Base-by-base conservation (phyloP, 2,113 vertebrate genomes). In the Polyodon spathula region DNA sequence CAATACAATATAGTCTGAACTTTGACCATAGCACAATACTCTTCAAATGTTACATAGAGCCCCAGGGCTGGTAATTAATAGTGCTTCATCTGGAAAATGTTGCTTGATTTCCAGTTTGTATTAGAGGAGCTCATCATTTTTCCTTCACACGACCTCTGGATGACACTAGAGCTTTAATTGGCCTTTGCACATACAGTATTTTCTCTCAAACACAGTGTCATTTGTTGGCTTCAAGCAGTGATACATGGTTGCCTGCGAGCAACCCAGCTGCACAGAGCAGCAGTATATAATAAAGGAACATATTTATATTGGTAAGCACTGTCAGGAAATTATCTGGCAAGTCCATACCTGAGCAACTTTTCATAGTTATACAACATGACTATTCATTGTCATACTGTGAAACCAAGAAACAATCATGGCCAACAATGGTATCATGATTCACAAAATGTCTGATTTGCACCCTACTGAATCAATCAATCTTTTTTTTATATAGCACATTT, bases 31-130 rank as follows among this genome's bases (percentile, higher is more conserved):
- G 48, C 43, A 42, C 56, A 63, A 37, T 54, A 12, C 43, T 40
- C 15, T 43, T 16, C 16, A 81, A 81, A 79, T 78, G 78, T 80
- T 77, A 73, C 72, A 72, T 68, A 66, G 61, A 63, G 74, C 75
- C 82, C 76, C 14, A 54, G 68, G 82, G 76, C 72, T 68, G 51
- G 74, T 72, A 72, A 78, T 77, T 76, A 78, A 81, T 82, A 75
- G 76, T 84, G 83, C 79, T 78, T 87, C 81, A 79, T 82, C 77
- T 78, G 76, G 72, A 79, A 77, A 81, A 76, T 80, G 78, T 82
- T 76, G 74, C 79, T 82, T 80, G 80, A 84, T 82, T 81, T 83
- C 84, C 79, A 79, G 80, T 67, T 75, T 78, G 79, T 27, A 27
- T 27, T 27, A 79, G 74, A 73, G 71, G 72, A 84, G 83, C 75